phyloP scores from a whole-genome alignment of 2,888 invertebrate species.

The Netelia virgata region DNA sequence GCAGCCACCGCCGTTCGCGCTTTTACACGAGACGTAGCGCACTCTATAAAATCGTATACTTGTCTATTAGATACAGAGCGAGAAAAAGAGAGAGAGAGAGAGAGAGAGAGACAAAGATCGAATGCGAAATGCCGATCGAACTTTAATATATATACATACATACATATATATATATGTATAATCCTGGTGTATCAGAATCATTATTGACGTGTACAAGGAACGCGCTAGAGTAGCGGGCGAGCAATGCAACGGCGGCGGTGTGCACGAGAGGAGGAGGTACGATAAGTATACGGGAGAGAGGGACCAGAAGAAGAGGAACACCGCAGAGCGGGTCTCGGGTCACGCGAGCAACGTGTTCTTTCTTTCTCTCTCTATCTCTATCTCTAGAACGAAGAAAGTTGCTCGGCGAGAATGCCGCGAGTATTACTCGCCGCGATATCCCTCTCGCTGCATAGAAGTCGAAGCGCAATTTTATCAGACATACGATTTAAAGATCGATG shows the following conservation, averaged over 20 bases:
- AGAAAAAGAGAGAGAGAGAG: background rate
- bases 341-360: constrained; percentile 66
- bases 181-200: constrained; percentile 46
- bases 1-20: constrained; percentile 37
- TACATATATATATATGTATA: constrained; percentile 4
- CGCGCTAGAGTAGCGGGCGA: constrained; percentile 28
- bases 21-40: constrained; percentile 30
- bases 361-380: background rate
- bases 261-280: constrained; percentile 7
- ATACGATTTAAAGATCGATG: background rate
- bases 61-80: constrained; percentile 34
- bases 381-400: constrained; percentile 66
- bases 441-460: constrained; percentile 22
- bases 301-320: constrained; percentile 47
- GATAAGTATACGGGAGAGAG: constrained; percentile 58
- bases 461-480: constrained; percentile 7
- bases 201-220: constrained; percentile 48
- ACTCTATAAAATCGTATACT: constrained; percentile 21
- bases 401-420: constrained; percentile 40
- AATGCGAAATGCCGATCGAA: constrained; percentile 55
- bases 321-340: constrained; percentile 69
- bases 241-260: constrained; percentile 23
- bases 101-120: constrained; percentile 34
- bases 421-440: constrained; percentile 26
- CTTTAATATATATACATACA: constrained; percentile 7